Evolutionary conservation across 2,888 invertebrate species (phyloP).

Genomic region (Caenorhabditis virilis): DNA sequence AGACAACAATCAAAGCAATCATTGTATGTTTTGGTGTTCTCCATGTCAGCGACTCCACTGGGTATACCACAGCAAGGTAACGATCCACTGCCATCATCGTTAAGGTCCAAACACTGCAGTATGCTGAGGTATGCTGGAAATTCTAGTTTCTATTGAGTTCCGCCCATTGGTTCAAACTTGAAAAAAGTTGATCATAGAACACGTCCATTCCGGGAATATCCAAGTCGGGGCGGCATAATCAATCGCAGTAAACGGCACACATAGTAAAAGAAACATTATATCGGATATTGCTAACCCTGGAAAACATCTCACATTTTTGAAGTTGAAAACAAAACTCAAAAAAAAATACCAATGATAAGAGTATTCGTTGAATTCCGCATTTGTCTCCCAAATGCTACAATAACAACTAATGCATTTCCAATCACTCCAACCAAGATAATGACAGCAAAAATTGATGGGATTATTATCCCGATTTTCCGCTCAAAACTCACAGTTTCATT

Average conservation of each 20-base stretch:
- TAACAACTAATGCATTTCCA: conserved; percentile 87
- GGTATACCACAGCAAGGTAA: conserved; percentile 90
- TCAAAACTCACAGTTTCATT: conserved; percentile 62
- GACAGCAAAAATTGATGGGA: conserved; percentile 77
- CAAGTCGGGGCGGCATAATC: conserved; percentile 85
- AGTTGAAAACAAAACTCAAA: background rate
- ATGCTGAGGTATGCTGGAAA: conserved; percentile 81
- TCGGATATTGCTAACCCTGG: conserved; percentile 74
- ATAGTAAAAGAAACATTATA: conserved; percentile 86
- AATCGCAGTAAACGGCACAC: conserved; percentile 90
- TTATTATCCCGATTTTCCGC: conserved; percentile 59
- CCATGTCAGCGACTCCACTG: conserved; percentile 74
- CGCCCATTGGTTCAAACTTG: conserved; percentile 55
- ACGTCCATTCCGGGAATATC: conserved; percentile 89
- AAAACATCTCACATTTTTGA: background rate
- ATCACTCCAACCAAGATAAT: conserved; percentile 85
- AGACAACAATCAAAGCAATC: conserved; percentile 51
- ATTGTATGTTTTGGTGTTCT: conserved; percentile 61
- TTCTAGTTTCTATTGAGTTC: background rate
- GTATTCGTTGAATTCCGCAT: conserved; percentile 92
- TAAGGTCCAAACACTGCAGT: conserved; percentile 88
- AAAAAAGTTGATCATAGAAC: conserved; percentile 87
- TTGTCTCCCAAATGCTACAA: conserved; percentile 84
- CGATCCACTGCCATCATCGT: conserved; percentile 89
- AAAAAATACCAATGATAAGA: conserved; percentile 76